Percentiles rank a stretch among this genome's conserved stretches.
phyloP scores from a whole-genome alignment of 30 jellyfish, hydroid and myxozoan species.

The Rhopilema esculentum region DNA sequence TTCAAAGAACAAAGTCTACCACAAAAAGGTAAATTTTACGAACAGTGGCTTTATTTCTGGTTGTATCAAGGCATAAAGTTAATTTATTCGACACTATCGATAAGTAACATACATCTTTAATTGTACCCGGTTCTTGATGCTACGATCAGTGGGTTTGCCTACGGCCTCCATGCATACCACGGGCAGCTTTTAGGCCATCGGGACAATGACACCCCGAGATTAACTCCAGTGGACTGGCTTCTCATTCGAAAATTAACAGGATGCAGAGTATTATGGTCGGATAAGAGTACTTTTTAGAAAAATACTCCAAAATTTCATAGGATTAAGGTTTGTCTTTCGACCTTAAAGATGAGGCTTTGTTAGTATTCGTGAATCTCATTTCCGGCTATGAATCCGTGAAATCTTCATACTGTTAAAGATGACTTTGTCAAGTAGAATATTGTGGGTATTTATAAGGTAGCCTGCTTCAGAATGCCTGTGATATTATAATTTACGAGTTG shows the following conservation, averaged over 20 bases:
- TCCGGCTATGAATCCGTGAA: background rate
- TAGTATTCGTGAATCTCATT: slow-evolving; percentile 14
- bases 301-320: slow-evolving; percentile 11
- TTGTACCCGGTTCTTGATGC: background rate
- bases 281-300: slow-evolving; percentile 10
- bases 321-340: slow-evolving; percentile 43
- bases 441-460: background rate
- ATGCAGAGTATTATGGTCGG: slow-evolving; percentile 25
- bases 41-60: background rate
- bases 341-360: slow-evolving; percentile 36
- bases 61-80: background rate
- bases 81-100: background rate
- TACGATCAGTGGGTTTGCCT: background rate
- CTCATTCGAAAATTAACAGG: slow-evolving; percentile 28
- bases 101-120: background rate
- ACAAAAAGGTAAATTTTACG: background rate
- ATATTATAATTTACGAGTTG: too few relatives aligned
- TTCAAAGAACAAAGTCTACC: background rate
- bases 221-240: slow-evolving; percentile 25
- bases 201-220: background rate
- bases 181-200: background rate
- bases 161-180: background rate
- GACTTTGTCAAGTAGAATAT: background rate
- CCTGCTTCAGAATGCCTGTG: too few relatives aligned
- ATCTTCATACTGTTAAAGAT: background rate